Evolutionary conservation across 2,797 vertebrate genomes (phyloP).

Genomic region (Propithecus perrieri): DNA sequence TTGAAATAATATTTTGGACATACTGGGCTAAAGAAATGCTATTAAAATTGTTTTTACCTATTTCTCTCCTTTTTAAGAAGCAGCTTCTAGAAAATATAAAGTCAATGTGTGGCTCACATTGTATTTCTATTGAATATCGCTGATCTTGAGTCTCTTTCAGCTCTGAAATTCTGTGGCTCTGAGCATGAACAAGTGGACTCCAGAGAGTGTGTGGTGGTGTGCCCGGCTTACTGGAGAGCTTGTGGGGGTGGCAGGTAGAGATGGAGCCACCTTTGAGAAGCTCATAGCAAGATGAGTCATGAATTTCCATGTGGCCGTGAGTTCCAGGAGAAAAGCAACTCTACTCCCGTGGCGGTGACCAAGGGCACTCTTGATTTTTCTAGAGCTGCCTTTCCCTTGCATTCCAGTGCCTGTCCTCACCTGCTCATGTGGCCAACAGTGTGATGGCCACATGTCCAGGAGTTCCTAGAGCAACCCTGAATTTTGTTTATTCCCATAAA

Average conservation of each 20-base stretch:
- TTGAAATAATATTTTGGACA: neutral
- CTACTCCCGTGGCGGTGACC: fast-evolving
- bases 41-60: neutral
- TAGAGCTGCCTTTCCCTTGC: neutral
- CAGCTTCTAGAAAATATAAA: neutral
- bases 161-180: neutral
- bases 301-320: neutral
- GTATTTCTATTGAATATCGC: neutral
- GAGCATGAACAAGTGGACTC: neutral
- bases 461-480: neutral
- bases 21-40: neutral
- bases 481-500: neutral
- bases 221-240: neutral
- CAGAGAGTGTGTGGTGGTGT: neutral
- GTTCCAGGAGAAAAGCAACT: neutral
- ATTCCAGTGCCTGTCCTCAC: neutral
- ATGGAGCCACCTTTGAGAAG: neutral
- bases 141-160: neutral
- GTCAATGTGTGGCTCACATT: neutral
- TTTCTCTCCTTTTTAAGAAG: neutral
- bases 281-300: neutral
- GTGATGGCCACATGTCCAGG: neutral
- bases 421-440: too few relatives aligned
- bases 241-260: neutral
- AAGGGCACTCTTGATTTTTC: neutral